Conservation (phyloP, 2,113 vertebrate genomes). For the Todiramphus chloris region DNA sequence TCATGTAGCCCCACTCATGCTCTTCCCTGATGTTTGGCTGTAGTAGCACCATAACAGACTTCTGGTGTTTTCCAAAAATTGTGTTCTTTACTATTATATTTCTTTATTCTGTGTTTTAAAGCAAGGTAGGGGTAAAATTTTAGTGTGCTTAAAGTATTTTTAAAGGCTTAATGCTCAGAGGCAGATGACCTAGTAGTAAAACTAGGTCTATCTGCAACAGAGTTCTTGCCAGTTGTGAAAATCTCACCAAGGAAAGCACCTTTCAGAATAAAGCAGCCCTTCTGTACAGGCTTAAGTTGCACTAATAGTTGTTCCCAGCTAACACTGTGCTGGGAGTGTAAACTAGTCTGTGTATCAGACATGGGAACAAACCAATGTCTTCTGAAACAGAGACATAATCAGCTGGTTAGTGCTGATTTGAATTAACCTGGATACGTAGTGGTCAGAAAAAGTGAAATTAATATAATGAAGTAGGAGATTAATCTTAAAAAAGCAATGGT, state of each 20-base stretch:
- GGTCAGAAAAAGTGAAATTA: neutral
- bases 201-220: too few species aligned
- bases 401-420: neutral
- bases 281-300: neutral
- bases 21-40: neutral
- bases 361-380: neutral
- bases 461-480: neutral
- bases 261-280: neutral
- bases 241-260: neutral
- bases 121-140: accelerated
- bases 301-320: neutral
- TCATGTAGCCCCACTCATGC: accelerated
- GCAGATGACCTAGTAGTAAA: neutral
- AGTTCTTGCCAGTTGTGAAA: neutral
- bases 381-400: neutral
- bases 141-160: neutral
- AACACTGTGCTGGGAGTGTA: neutral
- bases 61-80: accelerated
- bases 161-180: neutral
- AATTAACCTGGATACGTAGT: neutral
- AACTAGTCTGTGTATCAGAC: neutral
- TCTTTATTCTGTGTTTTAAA: neutral
- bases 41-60: accelerated
- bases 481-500: neutral
- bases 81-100: accelerated